phyloP scores from a whole-genome alignment of 2,113 vertebrate genomes.

The Rhinichthys klamathensis region DNA sequence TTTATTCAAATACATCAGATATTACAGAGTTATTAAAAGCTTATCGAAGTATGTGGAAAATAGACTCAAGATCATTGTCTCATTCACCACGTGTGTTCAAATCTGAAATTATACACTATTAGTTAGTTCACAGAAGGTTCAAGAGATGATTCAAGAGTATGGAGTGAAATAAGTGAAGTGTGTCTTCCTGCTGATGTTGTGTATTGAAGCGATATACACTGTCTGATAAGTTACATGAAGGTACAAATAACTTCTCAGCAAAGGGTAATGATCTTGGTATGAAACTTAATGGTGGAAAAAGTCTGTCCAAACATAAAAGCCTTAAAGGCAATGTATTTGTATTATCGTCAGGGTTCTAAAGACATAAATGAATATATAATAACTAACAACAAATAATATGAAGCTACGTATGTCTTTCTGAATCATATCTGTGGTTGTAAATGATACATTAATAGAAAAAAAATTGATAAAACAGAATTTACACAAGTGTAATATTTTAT shows the following conservation, averaged over 20 bases:
- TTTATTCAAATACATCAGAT: neutral
- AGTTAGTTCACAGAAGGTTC: neutral
- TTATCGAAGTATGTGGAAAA: neutral
- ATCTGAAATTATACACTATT: slow-evolving; percentile 8
- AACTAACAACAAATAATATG: neutral
- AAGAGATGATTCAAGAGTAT: neutral
- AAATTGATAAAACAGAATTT: neutral
- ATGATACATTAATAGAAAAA: neutral
- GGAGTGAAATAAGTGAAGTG: slow-evolving; percentile 9
- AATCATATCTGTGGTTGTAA: neutral
- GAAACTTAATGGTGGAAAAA: slow-evolving; percentile 25
- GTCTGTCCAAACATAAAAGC: neutral
- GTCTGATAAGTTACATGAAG: slow-evolving; percentile 4
- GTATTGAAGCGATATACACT: neutral
- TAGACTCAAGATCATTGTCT: neutral
- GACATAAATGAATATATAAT: neutral
- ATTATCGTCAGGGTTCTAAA: neutral
- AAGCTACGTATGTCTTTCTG: neutral
- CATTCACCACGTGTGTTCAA: neutral
- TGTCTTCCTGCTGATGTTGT: neutral
- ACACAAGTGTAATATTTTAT: neutral
- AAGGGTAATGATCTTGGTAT: neutral
- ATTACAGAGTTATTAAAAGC: neutral
- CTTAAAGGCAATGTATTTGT: no score
- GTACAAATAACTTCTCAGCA: neutral